Conservation (phyloP, 2,113 vertebrate genomes). For the Burhinus oedicnemus region DNA sequence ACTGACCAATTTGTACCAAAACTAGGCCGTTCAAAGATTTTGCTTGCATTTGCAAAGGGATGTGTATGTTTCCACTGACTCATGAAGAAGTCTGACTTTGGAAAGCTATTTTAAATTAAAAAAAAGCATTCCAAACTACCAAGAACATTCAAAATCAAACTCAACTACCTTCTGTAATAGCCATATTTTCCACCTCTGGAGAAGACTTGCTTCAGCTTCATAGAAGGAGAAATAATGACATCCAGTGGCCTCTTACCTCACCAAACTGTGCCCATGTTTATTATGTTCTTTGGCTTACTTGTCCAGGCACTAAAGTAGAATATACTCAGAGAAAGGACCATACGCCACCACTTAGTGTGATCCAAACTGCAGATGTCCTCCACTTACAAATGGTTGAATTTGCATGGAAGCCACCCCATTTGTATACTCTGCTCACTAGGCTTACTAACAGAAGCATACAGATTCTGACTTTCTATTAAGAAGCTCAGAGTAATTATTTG, state of each 20-base stretch:
- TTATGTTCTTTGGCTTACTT: neutral
- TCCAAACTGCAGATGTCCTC: neutral
- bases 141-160: neutral
- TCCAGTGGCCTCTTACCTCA: neutral
- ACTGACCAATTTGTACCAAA: constrained; percentile 19
- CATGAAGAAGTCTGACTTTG: constrained; percentile 25
- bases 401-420: neutral
- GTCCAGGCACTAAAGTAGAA: neutral
- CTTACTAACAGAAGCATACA: neutral
- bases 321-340: neutral
- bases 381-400: neutral
- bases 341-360: neutral
- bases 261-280: neutral
- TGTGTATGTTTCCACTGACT: constrained; percentile 55
- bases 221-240: constrained; percentile 41
- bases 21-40: neutral
- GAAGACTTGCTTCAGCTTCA: neutral
- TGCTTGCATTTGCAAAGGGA: neutral
- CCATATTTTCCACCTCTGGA: constrained; percentile 11
- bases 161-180: neutral
- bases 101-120: constrained; percentile 45
- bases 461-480: neutral
- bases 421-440: neutral
- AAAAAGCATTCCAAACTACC: constrained; percentile 10
- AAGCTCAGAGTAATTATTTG: neutral